Base-by-base conservation (phyloP, 2,888 invertebrate genomes). In the Hirudinaria manillensis region DNA sequence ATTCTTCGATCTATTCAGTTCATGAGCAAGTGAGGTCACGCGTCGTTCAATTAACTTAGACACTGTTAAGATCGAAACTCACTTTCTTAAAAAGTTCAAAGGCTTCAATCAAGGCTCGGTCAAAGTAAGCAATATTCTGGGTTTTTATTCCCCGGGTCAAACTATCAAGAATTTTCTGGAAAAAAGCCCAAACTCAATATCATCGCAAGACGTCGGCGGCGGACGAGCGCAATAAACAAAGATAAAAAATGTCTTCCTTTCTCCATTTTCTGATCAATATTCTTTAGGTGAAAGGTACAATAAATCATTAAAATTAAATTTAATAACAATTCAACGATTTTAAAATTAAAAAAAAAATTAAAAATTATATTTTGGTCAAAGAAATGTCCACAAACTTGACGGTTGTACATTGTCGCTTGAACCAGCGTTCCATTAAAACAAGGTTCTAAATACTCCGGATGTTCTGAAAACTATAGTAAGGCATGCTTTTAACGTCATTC, bases 391-490 rank as follows among this genome's bases (percentile, higher is more conserved):
- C 27, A 32, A 61, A 81, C 80, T 77, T 80, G 79, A 74, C 84
- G 87, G 80, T 88, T 88, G 78, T 86, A 83, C 76, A 84, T 83
- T 80, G 87, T 88, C 83, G 93, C 94, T 88, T 95, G 96, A 10
- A 98, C 92, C 24, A 98, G 86, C 80, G 91, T 90, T 74, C 90
- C 90, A 82, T 90, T 89, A 84, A 94, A 95, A 85, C 98, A 99
- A 0, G 89, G 88, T 36, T 96, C 92, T 6, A 93, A 89, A 81
- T 91, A 91, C 10, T 88, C 84, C 0, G 91, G 90, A 0, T 86
- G 89, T 80, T 91, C 88, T 65, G 90, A 89, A 80, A 93, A 92
- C 83, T 88, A 81, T 76, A 82, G 80, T 2, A 45, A 75, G 21
- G 19, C 32, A 4, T 72, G 7, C 32, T 51, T n/a, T 51, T 38